Evolutionary conservation across 2,113 vertebrate species (phyloP).

Genomic region (Rhabdornis inornatus): DNA sequence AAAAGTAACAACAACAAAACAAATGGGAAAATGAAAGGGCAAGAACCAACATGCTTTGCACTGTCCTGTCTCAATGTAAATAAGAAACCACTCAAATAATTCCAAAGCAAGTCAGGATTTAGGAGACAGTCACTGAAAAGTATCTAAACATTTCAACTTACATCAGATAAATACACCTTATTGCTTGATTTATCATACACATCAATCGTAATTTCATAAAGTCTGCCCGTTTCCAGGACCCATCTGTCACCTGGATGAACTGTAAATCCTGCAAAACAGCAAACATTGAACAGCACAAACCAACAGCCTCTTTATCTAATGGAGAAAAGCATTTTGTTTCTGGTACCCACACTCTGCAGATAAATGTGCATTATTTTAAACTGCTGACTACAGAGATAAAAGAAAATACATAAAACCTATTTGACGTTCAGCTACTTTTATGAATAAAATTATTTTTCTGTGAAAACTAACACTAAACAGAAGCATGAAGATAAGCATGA

Average conservation of each 20-base stretch:
- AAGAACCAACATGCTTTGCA: background rate
- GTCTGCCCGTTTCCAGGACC: conserved; percentile 86
- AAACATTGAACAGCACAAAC: background rate
- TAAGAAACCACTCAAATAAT: background rate
- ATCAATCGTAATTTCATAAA: conserved; percentile 85
- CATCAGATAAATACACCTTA: conserved; percentile 89
- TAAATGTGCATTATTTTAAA: background rate
- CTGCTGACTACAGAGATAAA: background rate
- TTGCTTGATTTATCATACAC: conserved; percentile 91
- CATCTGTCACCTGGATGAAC: conserved; percentile 90
- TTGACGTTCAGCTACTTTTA: background rate
- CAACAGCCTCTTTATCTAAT: background rate
- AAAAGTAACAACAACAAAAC: background rate
- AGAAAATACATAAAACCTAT: background rate
- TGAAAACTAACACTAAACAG: background rate
- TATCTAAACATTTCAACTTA: conserved; percentile 74
- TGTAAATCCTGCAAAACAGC: conserved; percentile 81
- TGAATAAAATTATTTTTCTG: background rate
- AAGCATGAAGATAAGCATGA: background rate
- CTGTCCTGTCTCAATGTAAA: background rate
- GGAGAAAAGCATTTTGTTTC: background rate
- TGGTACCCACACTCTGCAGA: background rate
- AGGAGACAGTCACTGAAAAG: background rate
- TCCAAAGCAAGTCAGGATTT: background rate
- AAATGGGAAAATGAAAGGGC: background rate